Percentiles rank a stretch among this genome's conserved stretches.
Evolutionary conservation across 2,113 vertebrate genomes (phyloP).

Genomic region (Gymnogyps californianus): DNA sequence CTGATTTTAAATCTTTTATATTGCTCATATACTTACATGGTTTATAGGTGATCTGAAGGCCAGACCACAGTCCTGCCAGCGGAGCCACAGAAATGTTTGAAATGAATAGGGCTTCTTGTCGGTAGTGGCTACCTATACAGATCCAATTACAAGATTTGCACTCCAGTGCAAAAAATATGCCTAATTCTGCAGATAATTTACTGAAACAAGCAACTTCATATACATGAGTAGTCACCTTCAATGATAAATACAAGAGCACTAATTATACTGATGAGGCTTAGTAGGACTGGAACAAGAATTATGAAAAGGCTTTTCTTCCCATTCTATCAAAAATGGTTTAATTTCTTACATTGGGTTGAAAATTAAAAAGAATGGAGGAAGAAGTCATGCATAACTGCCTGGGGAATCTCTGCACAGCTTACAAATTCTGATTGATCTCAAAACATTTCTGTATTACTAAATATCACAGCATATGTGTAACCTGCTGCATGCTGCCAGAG

Average conservation of each 20-base stretch:
- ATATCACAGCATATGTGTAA: neutral
- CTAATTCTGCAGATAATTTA: neutral
- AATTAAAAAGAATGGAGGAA: neutral
- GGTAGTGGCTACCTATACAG: neutral
- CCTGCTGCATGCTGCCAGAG: neutral
- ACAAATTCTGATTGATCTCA: neutral
- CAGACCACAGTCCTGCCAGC: neutral
- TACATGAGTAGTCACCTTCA: neutral
- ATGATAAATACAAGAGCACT: neutral
- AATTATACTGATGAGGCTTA: neutral
- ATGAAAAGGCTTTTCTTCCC: neutral
- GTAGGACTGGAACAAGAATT: neutral
- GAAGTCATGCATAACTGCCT: neutral
- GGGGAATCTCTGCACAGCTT: neutral
- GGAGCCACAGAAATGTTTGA: neutral
- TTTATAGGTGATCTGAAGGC: neutral
- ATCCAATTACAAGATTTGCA: neutral
- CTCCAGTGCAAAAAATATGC: neutral
- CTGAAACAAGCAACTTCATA: neutral
- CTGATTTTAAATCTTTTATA: neutral
- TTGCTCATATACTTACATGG: accelerated
- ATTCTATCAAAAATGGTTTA: neutral
- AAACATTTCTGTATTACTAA: neutral
- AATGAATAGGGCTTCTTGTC: neutral
- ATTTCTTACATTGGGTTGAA: neutral